Evolutionary conservation across 1,140 invertebrate species (phyloP).

Genomic region (Nephila pilipes): DNA sequence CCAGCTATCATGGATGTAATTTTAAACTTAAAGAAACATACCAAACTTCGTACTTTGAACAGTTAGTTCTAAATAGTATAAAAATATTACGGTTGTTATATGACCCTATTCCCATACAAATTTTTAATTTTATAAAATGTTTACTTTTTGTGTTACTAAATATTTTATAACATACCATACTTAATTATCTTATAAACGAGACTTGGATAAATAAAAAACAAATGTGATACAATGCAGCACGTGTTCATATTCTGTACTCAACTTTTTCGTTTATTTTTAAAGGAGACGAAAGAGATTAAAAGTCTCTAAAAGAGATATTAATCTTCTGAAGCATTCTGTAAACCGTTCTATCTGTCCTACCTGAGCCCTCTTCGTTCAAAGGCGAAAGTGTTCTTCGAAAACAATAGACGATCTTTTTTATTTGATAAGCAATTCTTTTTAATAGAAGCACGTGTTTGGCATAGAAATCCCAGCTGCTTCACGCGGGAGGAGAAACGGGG

Average conservation of each 20-base stretch:
- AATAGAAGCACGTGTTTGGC: slow-evolving; percentile 67
- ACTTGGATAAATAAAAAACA: too few species aligned
- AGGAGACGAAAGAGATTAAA: background rate
- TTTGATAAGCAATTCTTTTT: slow-evolving; percentile 37
- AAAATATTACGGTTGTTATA: too few species aligned
- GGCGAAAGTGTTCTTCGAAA: background rate
- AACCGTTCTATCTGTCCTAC: background rate
- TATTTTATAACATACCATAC: too few species aligned
- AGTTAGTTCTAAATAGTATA: too few species aligned
- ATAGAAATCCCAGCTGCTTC: slow-evolving; percentile 64
- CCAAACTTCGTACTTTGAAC: too few species aligned
- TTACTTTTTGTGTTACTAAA: too few species aligned
- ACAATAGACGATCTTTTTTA: slow-evolving; percentile 42
- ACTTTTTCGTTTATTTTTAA: background rate
- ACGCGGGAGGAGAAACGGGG: background rate
- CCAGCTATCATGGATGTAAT: too few species aligned
- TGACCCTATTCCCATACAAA: too few species aligned
- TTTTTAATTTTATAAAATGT: too few species aligned
- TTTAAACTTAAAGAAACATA: too few species aligned
- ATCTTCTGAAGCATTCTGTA: background rate
- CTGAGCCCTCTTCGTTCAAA: background rate
- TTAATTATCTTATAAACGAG: too few species aligned
- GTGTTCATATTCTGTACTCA: background rate
- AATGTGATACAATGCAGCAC: background rate
- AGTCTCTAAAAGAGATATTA: slow-evolving; percentile 4